Base-by-base conservation (phyloP, 1,140 invertebrate genomes). In the Melitaea cinxia region DNA sequence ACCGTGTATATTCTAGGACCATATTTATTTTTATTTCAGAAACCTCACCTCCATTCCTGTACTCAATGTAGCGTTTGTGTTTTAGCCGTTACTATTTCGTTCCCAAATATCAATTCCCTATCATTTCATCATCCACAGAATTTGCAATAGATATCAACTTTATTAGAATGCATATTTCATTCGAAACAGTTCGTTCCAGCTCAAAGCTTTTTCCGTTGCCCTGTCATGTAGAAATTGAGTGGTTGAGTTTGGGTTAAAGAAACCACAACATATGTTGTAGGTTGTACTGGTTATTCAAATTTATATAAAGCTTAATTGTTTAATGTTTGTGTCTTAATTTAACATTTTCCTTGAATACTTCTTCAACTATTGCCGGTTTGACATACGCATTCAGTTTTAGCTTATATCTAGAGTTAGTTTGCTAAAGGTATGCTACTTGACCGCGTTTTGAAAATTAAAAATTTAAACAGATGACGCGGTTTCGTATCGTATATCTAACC, bases 401-500 rank as follows among this genome's bases (percentile, higher is more conserved):
- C n/a, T 42, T 42, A 7, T 15, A n/a, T 47, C 10, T 47, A 49
- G 21, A 10, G 52, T 28, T 64, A 21, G 50, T 37, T 15, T 30
- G 14, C 0, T 30, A 17, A 53, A 62, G 49, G 17, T 64, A 56
- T 62, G 62, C 53, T 73, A 77, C 82, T 85, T 87, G 84, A 77
- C 84, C 78, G 78, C 65, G 59, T 79, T 87, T 70, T 70, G 24
- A 67, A 68, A 68, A 71, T 68, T 71, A 68, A 73, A 77, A 73
- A 75, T 67, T 77, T 74, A 73, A 75, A 64, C 77, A 81, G 54
- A 82, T 82, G 82, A 74, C 78, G 75, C 69, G 49, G 68, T 76
- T 68, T 68, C 71, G 70, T 82, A 78, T 88, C 77, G 73, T 72
- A 74, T 87, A 68, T 81, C 83, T 80, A 49, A 64, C 80, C 75